Conservation (phyloP, 2,797 vertebrate genomes). For the Coendou prehensilis region DNA sequence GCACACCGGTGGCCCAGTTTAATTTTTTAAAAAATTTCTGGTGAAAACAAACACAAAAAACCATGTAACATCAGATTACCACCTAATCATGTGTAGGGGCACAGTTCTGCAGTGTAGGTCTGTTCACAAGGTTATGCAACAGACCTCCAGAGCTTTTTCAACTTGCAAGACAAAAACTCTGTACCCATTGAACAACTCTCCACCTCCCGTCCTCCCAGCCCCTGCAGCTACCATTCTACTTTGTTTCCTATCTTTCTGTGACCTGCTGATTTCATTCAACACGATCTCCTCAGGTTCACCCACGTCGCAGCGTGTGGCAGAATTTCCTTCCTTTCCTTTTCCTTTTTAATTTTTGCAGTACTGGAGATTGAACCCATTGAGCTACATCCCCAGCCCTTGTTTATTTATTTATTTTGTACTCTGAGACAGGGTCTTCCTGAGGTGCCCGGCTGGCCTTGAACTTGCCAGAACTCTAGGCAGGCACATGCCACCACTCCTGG, state of each 20-base stretch:
- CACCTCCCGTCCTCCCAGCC: neutral
- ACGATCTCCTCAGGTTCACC: neutral
- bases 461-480: neutral
- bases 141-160: neutral
- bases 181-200: neutral
- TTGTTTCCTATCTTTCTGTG: slow-evolving; percentile 42
- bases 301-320: neutral
- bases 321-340: neutral
- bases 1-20: neutral
- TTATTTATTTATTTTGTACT: neutral
- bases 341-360: neutral
- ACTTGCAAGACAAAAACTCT: slow-evolving; percentile 59
- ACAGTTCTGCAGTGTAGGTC: neutral
- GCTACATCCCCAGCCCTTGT: neutral
- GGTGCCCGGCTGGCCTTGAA: neutral
- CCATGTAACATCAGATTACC: neutral
- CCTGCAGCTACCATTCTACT: neutral
- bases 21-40: neutral
- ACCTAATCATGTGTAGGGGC: neutral
- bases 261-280: neutral
- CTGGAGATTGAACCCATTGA: neutral
- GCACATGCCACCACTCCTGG: too few species aligned
- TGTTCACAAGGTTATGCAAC: neutral
- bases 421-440: neutral
- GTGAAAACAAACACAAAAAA: neutral